Percentiles rank a stretch among this genome's conserved stretches.
phyloP scores from a whole-genome alignment of 1,140 invertebrate genomes.

The Thaumatotibia leucotreta region DNA sequence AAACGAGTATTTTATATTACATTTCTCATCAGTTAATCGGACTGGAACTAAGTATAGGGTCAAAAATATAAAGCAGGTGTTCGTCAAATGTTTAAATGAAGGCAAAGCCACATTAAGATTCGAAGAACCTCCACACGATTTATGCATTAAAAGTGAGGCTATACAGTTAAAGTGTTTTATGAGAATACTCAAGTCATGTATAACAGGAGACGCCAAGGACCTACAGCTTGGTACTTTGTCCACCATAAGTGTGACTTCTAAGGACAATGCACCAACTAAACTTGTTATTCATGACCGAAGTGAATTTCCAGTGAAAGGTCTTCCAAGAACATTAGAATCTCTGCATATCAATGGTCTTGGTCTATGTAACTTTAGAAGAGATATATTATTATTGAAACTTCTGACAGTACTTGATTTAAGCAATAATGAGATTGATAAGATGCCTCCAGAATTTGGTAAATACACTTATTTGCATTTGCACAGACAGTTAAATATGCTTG shows the following conservation, averaged over 20 bases:
- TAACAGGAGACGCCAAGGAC: conserved; percentile 77
- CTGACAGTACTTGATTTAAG: conserved; percentile 85
- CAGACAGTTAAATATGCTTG: too few relatives aligned
- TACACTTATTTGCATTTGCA: neutral
- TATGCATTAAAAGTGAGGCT: conserved; percentile 81
- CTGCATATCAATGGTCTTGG: conserved; percentile 79
- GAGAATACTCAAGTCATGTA: conserved; percentile 78
- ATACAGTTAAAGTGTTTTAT: conserved; percentile 84
- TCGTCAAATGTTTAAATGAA: conserved; percentile 82
- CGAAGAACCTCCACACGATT: conserved; percentile 81
- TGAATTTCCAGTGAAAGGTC: conserved; percentile 83
- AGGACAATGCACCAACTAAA: conserved; percentile 77
- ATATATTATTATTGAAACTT: conserved; percentile 80
- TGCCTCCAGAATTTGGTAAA: conserved; percentile 85
- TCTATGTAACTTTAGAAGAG: conserved; percentile 80
- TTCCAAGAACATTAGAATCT: conserved; percentile 80
- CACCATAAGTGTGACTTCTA: conserved; percentile 75
- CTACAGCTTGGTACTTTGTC: conserved; percentile 55
- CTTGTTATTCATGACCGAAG: conserved; percentile 78
- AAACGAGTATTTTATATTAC: conserved; percentile 79
- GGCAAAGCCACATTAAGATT: conserved; percentile 86
- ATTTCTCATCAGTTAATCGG: conserved; percentile 82
- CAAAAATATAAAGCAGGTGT: conserved; percentile 81
- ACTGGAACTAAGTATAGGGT: conserved; percentile 82
- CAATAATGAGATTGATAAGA: conserved; percentile 83